Evolutionary conservation across 2,113 vertebrate species (phyloP).

Genomic region (Bubo bubo): DNA sequence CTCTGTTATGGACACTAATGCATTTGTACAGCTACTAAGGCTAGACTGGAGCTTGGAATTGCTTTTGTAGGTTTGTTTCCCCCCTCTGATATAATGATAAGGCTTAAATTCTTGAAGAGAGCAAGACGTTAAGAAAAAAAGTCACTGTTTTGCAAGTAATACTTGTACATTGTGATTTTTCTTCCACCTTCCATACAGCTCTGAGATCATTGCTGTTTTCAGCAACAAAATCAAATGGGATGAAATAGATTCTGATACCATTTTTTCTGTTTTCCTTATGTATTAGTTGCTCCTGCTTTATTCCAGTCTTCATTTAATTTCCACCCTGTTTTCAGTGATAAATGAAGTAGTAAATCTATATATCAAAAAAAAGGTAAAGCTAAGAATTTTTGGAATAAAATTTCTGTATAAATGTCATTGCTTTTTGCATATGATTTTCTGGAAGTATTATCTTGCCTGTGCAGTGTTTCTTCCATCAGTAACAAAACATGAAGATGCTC

Average conservation of each 20-base stretch:
- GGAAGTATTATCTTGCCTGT: background rate
- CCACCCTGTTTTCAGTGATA: background rate
- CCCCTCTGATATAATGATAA: background rate
- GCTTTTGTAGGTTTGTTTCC: background rate
- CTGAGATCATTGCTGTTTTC: background rate
- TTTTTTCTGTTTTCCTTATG: background rate
- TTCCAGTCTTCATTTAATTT: background rate
- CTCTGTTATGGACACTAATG: conserved; percentile 25
- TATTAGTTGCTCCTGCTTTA: background rate
- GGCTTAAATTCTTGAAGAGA: background rate
- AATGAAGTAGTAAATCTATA: background rate
- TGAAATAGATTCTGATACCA: background rate
- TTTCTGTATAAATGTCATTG: background rate
- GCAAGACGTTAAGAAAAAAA: background rate
- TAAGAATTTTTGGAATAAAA: background rate
- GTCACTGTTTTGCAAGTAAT: background rate
- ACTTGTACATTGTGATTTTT: background rate
- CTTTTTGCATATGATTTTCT: background rate
- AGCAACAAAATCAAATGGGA: background rate
- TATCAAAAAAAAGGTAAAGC: background rate
- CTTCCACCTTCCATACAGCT: background rate
- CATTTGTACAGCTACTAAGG: conserved; percentile 32
- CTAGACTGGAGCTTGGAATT: background rate
- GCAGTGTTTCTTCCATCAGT: background rate
- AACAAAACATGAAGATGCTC: background rate